Conservation (phyloP, 2,797 vertebrate genomes). For the Enteromius trimaculatus region DNA sequence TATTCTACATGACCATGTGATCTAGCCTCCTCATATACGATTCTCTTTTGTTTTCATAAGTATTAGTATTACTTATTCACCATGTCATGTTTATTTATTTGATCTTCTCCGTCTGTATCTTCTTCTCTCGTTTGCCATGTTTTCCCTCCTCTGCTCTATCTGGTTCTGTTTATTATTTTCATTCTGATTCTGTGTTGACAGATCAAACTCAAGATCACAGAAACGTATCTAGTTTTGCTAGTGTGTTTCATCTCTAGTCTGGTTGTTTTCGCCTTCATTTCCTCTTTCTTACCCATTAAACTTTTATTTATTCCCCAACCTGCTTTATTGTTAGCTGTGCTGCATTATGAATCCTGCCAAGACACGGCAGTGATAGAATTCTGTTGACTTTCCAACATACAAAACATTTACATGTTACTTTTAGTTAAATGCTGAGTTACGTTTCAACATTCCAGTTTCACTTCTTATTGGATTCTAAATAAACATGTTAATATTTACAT, state of each 20-base stretch:
- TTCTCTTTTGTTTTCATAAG: conserved; percentile 12
- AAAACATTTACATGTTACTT: not conserved
- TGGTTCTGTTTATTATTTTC: conserved; percentile 54
- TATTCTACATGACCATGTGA: not conserved
- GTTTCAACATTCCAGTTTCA: not conserved
- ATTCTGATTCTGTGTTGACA: conserved; percentile 18
- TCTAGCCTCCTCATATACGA: not conserved
- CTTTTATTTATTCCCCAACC: conserved; percentile 29
- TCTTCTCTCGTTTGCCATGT: conserved; percentile 46
- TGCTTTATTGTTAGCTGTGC: not conserved
- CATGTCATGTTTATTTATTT: conserved; percentile 20
- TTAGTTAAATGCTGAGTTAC: conserved; percentile 5
- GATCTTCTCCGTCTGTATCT: conserved; percentile 14
- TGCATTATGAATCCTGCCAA: not conserved
- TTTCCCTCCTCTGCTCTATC: conserved; percentile 23
- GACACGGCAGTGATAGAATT: not conserved
- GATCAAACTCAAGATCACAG: conserved; percentile 25
- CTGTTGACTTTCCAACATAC: not conserved
- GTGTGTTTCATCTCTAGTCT: conserved; percentile 20
- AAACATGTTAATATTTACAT: not conserved
- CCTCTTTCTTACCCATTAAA: conserved; percentile 41
- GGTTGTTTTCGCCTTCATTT: not conserved
- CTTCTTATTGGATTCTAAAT: not conserved
- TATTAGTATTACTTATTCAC: not conserved
- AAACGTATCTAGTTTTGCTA: not conserved